These are phyloP conservation scores for Stegostoma tigrinum DNA, from an alignment of 2,113 vertebrate species.

Conservation along the genomic window DNA sequence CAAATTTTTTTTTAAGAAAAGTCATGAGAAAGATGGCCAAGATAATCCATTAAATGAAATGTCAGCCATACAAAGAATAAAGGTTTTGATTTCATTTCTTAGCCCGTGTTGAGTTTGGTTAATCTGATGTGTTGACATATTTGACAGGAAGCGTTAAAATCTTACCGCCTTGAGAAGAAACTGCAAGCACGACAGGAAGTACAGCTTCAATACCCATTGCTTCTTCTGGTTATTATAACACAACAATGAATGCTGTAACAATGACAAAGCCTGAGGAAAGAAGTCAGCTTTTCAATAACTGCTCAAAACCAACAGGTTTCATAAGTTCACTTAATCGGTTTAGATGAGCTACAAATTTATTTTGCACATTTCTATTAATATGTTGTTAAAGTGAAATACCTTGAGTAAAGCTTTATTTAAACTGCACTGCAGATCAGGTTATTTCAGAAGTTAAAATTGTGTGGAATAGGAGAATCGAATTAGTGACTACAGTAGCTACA, in stretches of 20 bases:
- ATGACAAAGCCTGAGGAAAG: constrained; percentile 45
- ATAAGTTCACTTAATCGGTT: background rate
- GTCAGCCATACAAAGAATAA: background rate
- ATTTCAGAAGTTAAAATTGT: background rate
- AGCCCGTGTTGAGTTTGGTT: background rate
- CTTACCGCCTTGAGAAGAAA: constrained; percentile 52
- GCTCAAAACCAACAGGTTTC: background rate
- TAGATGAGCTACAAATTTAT: background rate
- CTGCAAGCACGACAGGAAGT: constrained; percentile 53
- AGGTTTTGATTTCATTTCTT: background rate
- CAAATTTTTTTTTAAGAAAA: background rate
- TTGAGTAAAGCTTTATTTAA: background rate
- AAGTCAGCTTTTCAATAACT: background rate
- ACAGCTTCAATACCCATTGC: constrained; percentile 46
- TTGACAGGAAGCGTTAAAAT: constrained; percentile 34
- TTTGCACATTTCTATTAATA: background rate
- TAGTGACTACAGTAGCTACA: background rate
- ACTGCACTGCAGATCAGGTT: background rate
- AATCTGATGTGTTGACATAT: background rate
- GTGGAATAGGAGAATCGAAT: background rate
- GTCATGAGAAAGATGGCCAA: background rate
- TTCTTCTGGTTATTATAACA: constrained; percentile 45
- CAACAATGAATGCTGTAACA: constrained; percentile 48
- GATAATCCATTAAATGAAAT: background rate
- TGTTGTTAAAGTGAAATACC: background rate